Base-by-base conservation (phyloP, 2,113 vertebrate species). In the Tragelaphus imberbis region DNA sequence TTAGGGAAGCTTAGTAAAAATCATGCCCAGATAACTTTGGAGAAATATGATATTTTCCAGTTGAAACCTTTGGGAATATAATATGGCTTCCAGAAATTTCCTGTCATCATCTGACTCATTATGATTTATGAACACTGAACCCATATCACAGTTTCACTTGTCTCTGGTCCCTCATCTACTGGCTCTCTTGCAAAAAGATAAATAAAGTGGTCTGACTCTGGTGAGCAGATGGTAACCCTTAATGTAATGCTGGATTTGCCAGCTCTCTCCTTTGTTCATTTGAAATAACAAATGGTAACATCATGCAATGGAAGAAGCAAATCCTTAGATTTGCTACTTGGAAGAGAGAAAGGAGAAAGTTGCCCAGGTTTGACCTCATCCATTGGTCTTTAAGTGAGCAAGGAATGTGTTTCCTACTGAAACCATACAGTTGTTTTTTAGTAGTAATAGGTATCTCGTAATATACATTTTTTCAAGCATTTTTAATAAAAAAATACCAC, bases 401-500 rank as follows among this genome's bases (percentile, higher is more conserved):
- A 93, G 10, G n/a, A 49, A 49, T 25, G 8, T n/a, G 13, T 36
- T 56, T 13, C 47, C 9, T 30, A 5, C 56, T 75, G 4, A 68
- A 56, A 7, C 27, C 30, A 2, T 8, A 49, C 17, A 7, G 51
- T 19, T 56, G 7, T 28, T 40, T 53, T 59, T 30, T 19, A 10
- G 7, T n/a, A 47, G 47, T 19, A 16, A 33, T 21, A 2, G 0
- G 10, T 36, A 23, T 80, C 58, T 89, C 16, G 49, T 61, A 87
- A 56, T 44, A 7, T 2, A 27, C 8, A 2, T 11, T 28, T 44
- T 94, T 84, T 51, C 30, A 92, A 63, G 13, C 8, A 23, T 61
- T 65, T 93, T 53, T 16, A 88, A 88, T 91, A 93, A 93, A 88
- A 88, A 88, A 88, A 84, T 33, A 80, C n/a, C 51, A 88, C 4